Conservation (phyloP, 1,140 invertebrate species). For the Lasioglossum baleicum region DNA sequence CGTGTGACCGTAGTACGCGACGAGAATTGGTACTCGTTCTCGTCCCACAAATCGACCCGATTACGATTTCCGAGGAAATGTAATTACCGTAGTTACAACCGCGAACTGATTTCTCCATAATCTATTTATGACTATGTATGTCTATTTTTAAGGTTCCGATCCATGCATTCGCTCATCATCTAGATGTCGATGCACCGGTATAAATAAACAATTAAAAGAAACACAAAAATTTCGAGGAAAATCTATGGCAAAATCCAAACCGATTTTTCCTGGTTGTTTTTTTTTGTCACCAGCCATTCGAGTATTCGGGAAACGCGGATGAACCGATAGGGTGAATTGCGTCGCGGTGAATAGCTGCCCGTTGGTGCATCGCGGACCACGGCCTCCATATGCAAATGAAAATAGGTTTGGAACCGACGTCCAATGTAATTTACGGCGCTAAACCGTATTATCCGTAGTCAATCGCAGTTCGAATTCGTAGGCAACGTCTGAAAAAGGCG, state of each 20-base stretch:
- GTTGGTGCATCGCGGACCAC: conserved; percentile 50
- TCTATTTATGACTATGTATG: no score
- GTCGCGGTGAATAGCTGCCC: conserved; percentile 47
- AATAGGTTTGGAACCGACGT: conserved; percentile 52
- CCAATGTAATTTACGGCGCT: conserved; percentile 45
- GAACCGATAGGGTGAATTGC: conserved; percentile 28
- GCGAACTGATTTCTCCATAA: no score
- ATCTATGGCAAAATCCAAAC: conserved; percentile 7
- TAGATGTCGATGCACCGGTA: no score
- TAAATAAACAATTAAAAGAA: no score
- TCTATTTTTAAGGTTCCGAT: no score
- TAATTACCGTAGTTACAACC: no score
- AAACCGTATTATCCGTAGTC: conserved; percentile 2
- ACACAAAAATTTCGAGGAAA: not conserved
- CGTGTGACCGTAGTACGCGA: no score
- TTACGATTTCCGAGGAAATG: no score
- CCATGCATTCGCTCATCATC: no score
- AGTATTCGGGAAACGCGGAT: no score
- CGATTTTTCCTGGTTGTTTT: not conserved
- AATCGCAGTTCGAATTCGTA: not conserved
- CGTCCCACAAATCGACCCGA: not conserved
- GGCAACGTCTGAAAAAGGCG: no score
- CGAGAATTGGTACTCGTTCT: not conserved
- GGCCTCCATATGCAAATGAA: conserved; percentile 63
- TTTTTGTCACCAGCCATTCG: no score